Evolutionary conservation across 2,797 vertebrate species (phyloP).

Genomic region (Poecilia velifera): DNA sequence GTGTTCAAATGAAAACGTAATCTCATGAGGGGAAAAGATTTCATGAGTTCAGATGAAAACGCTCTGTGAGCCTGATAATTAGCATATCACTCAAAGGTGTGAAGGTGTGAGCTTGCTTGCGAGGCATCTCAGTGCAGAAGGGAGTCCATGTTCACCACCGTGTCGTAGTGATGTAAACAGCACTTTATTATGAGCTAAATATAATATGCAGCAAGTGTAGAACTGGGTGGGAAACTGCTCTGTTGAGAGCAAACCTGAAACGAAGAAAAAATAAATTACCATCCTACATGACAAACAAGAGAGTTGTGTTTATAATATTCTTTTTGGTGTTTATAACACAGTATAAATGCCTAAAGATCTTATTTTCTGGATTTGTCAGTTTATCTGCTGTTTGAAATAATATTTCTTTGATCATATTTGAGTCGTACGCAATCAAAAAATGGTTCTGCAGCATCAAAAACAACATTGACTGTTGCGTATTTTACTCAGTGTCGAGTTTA

Average conservation of each 20-base stretch:
- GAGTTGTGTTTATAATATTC: background rate
- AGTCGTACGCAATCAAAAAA: background rate
- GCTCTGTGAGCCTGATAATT: conserved; percentile 44
- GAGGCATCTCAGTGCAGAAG: conserved; percentile 23
- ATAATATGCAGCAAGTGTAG: background rate
- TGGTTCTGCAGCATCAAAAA: background rate
- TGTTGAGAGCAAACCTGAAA: background rate
- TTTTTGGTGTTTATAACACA: background rate
- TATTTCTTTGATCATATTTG: background rate
- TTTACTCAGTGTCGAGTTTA: background rate
- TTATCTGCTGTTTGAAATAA: background rate
- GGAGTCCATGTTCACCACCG: conserved; percentile 18
- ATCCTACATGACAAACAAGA: background rate
- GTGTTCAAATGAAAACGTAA: conserved; percentile 36
- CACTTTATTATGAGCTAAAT: conserved; percentile 18
- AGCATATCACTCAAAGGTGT: conserved; percentile 32
- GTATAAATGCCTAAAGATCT: background rate
- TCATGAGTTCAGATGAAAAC: conserved; percentile 48
- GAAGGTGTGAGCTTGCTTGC: conserved; percentile 32
- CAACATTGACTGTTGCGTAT: background rate
- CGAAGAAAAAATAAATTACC: background rate
- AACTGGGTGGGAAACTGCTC: background rate
- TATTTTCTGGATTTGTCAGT: background rate
- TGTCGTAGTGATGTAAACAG: background rate
- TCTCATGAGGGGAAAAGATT: conserved; percentile 25